Evolutionary conservation across 2,113 vertebrate genomes (phyloP).

Genomic region (Eubucco bourcierii): DNA sequence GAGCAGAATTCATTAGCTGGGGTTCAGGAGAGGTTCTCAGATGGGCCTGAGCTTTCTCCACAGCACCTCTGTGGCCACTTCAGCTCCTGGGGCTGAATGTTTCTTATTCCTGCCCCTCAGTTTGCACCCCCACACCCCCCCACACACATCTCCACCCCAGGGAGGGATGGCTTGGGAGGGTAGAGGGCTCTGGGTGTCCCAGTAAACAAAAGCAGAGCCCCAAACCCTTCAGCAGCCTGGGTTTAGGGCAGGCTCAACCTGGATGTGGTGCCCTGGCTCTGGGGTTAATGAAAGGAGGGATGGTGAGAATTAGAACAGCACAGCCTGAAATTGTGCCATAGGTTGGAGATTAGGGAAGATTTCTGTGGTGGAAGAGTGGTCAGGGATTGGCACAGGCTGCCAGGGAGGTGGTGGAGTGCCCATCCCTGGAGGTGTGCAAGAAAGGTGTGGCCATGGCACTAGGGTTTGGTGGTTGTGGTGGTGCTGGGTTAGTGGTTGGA

Average conservation of each 20-base stretch:
- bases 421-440: no score
- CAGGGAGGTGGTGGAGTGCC: no score
- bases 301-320: background rate
- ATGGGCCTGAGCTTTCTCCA: background rate
- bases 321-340: no score
- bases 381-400: no score
- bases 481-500: no score
- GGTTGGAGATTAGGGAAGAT: no score
- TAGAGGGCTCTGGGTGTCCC: no score
- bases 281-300: background rate
- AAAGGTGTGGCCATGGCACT: no score
- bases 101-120: background rate
- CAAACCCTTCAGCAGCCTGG: rapidly evolving
- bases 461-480: no score
- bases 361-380: no score
- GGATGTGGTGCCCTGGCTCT: rapidly evolving
- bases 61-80: rapidly evolving
- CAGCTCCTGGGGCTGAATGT: background rate
- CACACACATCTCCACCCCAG: background rate
- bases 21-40: background rate
- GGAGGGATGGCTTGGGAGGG: background rate
- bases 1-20: conserved; percentile 37
- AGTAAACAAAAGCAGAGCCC: rapidly evolving
- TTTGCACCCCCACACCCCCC: background rate
- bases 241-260: background rate